phyloP scores from a whole-genome alignment of 1,140 invertebrate species.

The Dendroctonus ponderosae region DNA sequence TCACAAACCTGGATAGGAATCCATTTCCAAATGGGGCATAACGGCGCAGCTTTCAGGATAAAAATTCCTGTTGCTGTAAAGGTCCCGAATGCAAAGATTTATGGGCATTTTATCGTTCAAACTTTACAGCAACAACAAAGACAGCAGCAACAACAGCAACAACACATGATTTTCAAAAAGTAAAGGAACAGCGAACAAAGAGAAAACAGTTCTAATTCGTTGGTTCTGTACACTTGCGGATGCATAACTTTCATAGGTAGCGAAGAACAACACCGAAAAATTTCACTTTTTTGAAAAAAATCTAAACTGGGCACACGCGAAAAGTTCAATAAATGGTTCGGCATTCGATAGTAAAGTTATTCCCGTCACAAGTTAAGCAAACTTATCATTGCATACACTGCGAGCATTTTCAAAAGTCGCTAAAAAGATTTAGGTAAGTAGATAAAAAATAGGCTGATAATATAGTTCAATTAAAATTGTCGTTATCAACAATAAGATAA shows the following conservation, averaged over 20 bases:
- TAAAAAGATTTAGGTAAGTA: constrained; percentile 28
- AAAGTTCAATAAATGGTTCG: background rate
- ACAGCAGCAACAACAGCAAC: constrained; percentile 26
- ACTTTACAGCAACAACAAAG: constrained; percentile 24
- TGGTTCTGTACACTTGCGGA: constrained; percentile 21
- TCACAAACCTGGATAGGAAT: constrained; percentile 17
- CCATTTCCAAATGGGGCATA: constrained; percentile 10
- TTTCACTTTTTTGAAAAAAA: background rate
- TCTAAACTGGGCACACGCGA: background rate
- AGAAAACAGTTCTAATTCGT: constrained; percentile 24
- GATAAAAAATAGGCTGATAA: constrained; percentile 26
- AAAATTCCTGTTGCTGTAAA: constrained; percentile 6
- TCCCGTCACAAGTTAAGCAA: background rate
- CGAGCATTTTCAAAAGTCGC: constrained; percentile 19
- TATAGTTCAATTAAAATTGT: constrained; percentile 26
- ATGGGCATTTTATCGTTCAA: constrained; percentile 18
- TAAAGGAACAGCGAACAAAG: constrained; percentile 26
- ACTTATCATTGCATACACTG: constrained; percentile 14
- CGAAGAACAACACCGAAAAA: no score
- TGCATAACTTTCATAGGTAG: constrained; percentile 19
- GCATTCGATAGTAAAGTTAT: background rate
- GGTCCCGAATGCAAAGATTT: constrained; percentile 28
- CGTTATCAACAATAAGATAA: constrained; percentile 33
- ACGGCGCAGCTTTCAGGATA: constrained; percentile 4
- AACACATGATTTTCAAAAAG: constrained; percentile 33